Base-by-base conservation (phyloP, 2,888 invertebrate genomes). In the Hypselothyrea guttata region DNA sequence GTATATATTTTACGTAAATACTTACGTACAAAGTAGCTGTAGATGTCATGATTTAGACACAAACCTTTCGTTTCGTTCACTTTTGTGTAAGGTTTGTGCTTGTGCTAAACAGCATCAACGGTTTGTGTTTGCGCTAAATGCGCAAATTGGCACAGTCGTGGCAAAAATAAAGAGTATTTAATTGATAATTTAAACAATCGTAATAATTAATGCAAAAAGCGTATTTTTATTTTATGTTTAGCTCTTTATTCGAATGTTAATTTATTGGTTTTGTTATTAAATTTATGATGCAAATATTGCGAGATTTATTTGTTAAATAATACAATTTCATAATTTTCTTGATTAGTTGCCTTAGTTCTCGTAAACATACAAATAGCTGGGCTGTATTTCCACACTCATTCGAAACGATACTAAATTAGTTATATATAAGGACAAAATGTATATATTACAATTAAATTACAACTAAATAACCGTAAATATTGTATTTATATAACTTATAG, bases 251-350 rank as follows among this genome's bases (percentile, higher is more conserved):
- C 60, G 60, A 55, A 75, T 63, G 54, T 48, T 76, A 65, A 68
- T 46, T 67, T 44, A 54, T 68, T 71, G 56, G 59, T 61, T 56
- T 5, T 22, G 22, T 58, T 44, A 33, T 76, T 55, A 44, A 59
- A 49, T 75, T 64, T 47, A 57, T 63, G 74, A 77, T 74, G 82
- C 83, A 78, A 78, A 84, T 84, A 78, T 84, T 82, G 84, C 85
- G 61, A 55, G 46, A 70, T 59, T 61, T 34, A 45, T 59, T 60
- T 27, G 38, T 56, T 55, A 64, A 67, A 71, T 64, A 70, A 68
- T 49, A 49, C 34, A 49, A 28, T 59, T 58, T 42, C n/a, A 46
- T 51, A 46, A 30, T 38, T 52, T n/a, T 51, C 13, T 37, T 48
- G 53, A 16, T 66, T 48, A 48, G 44, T 61, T 56, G 51, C 65